Base-by-base conservation (phyloP, 1,140 invertebrate genomes). In the Apis laboriosa region DNA sequence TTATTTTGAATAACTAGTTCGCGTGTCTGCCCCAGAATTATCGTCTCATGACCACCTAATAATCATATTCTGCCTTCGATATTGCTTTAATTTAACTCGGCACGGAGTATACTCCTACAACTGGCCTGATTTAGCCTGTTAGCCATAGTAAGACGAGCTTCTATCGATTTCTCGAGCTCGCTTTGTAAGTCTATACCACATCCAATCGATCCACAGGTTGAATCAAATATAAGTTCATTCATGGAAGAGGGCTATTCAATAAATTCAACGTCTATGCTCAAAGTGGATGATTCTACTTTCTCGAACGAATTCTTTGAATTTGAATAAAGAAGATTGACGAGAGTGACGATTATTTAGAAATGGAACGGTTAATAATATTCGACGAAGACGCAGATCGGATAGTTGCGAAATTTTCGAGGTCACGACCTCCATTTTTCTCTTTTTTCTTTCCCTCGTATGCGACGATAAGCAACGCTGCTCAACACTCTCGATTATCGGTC, bases 381-480 rank as follows among this genome's bases (percentile, higher is more conserved):
- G 21, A 43, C 70, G 61, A 73, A 86, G 78, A 89, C 86, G 80
- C 78, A 89, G 80, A 88, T 90, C 60, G 64, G 76, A 67, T 76
- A 56, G 77, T 92, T 93, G 92, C 87, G 91, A 92, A 93, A 93
- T 92, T 93, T 84, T 87, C 89, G 88, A 91, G 92, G 88, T 91
- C 90, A 86, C 81, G 80, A 85, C 77, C 87, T 64, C 49, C 72
- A 75, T 75, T 84, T 81, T 80, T 88, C 72, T 74, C 68, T 79
- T 81, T 86, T 68, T 73, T 79, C 75, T 75, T 43, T 79, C 74
- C 53, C 77, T 55, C 67, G 70, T 43, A 28, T 77, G 70, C 67
- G 28, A 82, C 66, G 86, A 88, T 88, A 88, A 87, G 72, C 66
- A 66, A 72, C 90, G 68, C 86, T 79, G 15, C 24, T 17, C 43